Conservation (phyloP, 2,888 invertebrate genomes). For the Agrilus mali region DNA sequence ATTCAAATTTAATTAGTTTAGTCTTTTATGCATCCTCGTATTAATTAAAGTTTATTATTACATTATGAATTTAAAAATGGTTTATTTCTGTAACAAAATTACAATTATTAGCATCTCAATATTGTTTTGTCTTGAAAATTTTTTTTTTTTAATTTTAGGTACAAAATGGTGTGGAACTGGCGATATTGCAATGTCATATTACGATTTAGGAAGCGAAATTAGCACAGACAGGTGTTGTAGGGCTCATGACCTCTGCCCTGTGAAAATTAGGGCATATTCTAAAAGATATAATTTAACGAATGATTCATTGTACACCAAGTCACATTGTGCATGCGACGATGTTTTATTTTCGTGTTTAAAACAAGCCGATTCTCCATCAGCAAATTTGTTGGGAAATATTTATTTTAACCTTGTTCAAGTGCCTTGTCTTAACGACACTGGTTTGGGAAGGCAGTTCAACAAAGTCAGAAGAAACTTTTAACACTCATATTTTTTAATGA, state of each 20-base stretch:
- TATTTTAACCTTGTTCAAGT: constrained; percentile 76
- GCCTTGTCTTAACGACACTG: constrained; percentile 52
- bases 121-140: no score
- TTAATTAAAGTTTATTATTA: no score
- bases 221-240: constrained; percentile 76
- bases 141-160: constrained; percentile 38
- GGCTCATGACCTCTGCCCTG: constrained; percentile 81
- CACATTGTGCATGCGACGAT: constrained; percentile 80
- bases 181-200: constrained; percentile 71
- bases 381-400: constrained; percentile 66
- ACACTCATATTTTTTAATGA: constrained; percentile 6
- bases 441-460: constrained; percentile 35
- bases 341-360: constrained; percentile 73
- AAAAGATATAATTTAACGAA: constrained; percentile 73
- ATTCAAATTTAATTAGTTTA: no score
- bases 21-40: no score
- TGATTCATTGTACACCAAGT: constrained; percentile 74
- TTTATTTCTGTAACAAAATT: no score
- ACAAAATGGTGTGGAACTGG: constrained; percentile 91
- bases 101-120: no score
- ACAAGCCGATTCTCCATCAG: constrained; percentile 55
- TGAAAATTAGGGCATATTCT: constrained; percentile 58
- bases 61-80: no score
- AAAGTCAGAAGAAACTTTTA: constrained; percentile 42
- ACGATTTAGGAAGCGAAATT: constrained; percentile 66